phyloP scores from a whole-genome alignment of 2,888 invertebrate genomes.

The Apoda limacodes region DNA sequence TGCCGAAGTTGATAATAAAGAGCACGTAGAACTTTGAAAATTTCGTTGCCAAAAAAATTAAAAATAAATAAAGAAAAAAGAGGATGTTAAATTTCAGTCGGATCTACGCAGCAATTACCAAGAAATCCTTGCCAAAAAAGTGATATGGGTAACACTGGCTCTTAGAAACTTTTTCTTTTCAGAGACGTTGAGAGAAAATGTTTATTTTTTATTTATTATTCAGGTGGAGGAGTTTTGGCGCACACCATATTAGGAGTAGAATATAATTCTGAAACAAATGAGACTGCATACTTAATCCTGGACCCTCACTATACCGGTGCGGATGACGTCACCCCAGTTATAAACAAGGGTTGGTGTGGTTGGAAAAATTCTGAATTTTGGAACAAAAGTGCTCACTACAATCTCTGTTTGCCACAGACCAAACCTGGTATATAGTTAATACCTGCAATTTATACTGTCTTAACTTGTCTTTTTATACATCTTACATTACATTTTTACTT shows the following conservation, averaged over 20 bases:
- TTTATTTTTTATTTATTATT: constrained; percentile 6
- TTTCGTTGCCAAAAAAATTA: not conserved
- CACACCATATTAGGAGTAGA: constrained; percentile 98
- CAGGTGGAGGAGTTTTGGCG: constrained; percentile 96
- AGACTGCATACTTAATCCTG: constrained; percentile 91
- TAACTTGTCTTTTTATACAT: too few relatives aligned
- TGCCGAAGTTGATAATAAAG: too few relatives aligned
- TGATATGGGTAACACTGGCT: too few relatives aligned
- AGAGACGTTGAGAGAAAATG: too few relatives aligned
- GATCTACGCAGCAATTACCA: too few relatives aligned
- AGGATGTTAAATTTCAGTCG: not conserved
- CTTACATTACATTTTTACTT: too few relatives aligned
- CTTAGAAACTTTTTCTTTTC: too few relatives aligned
- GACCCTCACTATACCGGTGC: constrained; percentile 98
- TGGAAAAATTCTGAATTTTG: constrained; percentile 97
- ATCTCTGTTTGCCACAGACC: constrained; percentile 90
- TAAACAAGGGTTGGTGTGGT: constrained; percentile 94
- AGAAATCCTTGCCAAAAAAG: too few relatives aligned
- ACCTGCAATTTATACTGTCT: too few relatives aligned
- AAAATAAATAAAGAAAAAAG: not conserved
- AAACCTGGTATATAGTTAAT: constrained; percentile 49
- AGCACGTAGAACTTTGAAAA: not conserved
- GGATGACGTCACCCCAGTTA: constrained; percentile 81
- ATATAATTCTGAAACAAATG: constrained; percentile 82
- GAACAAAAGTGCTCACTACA: constrained; percentile 95